phyloP scores from a whole-genome alignment of 1,140 invertebrate genomes.

The Habropoda laboriosa region DNA sequence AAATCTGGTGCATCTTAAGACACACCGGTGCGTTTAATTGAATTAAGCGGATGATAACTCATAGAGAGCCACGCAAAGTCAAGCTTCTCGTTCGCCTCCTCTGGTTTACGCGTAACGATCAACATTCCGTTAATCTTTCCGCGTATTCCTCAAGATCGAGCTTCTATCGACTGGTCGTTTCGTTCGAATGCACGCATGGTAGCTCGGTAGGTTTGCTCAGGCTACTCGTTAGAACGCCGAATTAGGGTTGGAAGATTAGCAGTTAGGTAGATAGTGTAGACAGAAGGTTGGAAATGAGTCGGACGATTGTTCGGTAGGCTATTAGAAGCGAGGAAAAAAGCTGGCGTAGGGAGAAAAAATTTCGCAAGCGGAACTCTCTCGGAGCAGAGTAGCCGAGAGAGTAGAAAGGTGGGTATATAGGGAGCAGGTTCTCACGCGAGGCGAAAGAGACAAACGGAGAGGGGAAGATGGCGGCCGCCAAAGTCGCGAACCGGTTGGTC shows the following conservation, averaged over 20 bases:
- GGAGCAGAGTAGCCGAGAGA: constrained; percentile 43
- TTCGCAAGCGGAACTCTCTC: constrained; percentile 68
- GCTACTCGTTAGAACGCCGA: background rate
- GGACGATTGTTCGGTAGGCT: too few relatives aligned
- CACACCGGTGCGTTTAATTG: constrained; percentile 52
- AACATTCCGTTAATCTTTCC: constrained; percentile 29
- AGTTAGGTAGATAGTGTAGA: too few relatives aligned
- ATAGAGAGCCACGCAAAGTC: constrained; percentile 14
- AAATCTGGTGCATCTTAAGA: constrained; percentile 74
- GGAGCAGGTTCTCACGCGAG: constrained; percentile 75
- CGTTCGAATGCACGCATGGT: background rate
- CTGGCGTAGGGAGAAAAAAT: constrained; percentile 36
- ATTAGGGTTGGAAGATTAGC: too few relatives aligned
- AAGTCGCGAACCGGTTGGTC: constrained; percentile 79
- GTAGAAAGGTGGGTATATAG: constrained; percentile 64
- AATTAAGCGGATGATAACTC: constrained; percentile 61
- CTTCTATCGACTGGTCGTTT: background rate
- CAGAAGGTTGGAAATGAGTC: too few relatives aligned
- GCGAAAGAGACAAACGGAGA: constrained; percentile 73
- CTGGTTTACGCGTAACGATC: constrained; percentile 12
- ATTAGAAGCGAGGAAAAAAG: constrained; percentile 42
- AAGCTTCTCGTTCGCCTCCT: background rate
- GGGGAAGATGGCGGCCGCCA: constrained; percentile 78
- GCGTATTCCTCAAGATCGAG: background rate
- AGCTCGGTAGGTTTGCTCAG: too few relatives aligned